phyloP scores from a whole-genome alignment of 53 echinoderm and acorn worm genomes.

The Hippasteria phrygiana region DNA sequence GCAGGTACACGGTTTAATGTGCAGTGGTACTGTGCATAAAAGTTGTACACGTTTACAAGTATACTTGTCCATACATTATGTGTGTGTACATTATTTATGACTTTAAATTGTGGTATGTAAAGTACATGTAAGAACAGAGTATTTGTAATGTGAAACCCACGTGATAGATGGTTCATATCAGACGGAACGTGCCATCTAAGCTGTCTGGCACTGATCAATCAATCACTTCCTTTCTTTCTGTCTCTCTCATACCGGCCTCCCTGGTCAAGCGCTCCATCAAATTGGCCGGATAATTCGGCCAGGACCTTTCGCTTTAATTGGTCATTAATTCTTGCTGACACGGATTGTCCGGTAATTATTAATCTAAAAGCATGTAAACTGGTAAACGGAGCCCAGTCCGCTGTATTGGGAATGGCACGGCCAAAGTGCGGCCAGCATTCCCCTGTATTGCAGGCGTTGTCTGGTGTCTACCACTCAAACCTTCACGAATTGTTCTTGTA shows the following conservation, averaged over 20 bases:
- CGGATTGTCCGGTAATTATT: neutral
- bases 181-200: neutral
- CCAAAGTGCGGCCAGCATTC: neutral
- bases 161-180: neutral
- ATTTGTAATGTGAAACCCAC: neutral
- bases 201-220: neutral
- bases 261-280: neutral
- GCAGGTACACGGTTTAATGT: too few relatives aligned
- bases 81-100: too few relatives aligned
- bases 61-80: too few relatives aligned
- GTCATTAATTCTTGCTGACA: slow-evolving; percentile 1
- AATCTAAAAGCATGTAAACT: neutral
- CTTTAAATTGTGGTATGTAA: too few relatives aligned
- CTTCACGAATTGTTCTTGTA: too few relatives aligned
- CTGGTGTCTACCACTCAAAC: too few relatives aligned
- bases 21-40: too few relatives aligned
- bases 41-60: too few relatives aligned
- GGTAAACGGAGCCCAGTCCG: neutral
- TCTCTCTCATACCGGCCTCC: too few relatives aligned
- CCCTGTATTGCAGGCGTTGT: neutral
- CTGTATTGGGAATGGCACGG: neutral
- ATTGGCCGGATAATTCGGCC: neutral
- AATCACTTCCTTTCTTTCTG: neutral
- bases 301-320: neutral
- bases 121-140: neutral